Evolutionary conservation across 2,113 vertebrate species (phyloP), one percentile per base, ranked within the genome.

Genomic region (Boulengeromyrus knoepffleri): DNA sequence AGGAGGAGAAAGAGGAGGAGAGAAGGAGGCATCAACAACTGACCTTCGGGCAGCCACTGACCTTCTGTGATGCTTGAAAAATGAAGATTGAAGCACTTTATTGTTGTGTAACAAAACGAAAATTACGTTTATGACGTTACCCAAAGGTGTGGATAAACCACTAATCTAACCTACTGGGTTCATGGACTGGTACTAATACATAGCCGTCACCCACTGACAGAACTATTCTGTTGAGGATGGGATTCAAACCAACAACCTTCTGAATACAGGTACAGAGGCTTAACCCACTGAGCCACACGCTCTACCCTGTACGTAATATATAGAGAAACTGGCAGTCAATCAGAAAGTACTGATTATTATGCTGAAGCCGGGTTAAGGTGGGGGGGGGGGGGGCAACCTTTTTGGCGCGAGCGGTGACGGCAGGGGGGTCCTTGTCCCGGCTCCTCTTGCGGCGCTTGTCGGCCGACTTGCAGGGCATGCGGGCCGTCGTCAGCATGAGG

Each of bases 391-490:
- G 19, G 21, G 49, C 3, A 94, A 98, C 99, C 96, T 99, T 99
- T 96, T 99, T 99, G 91, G 98, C 98, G 93, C 97, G 97, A 91
- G 96, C 93, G 90, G 98, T 95, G 56, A 94, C 96, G 90, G 97
- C 95, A 88, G 94, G 96, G 88, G 97, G 95, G 89, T 99, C 98
- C 94, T 98, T 99, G 62, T 99, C 99, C 3, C 97, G 97, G 70
- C 98, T 99, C 96, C 97, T 99, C 94, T 99, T 99, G 89, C 98
- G 96, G 91, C 99, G 98, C 94, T 99, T 99, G 90, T 99, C 99
- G 90, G 94, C 95, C 91, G 96, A 97, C 93, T 98, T 99, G 93
- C 97, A 97, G 91, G 97, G 96, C 91, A 97, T 96, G 95, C 98
- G 97, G 47, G 97, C 96, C 87, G 99, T 96, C 90, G 97, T 98